Conservation (phyloP, 2,888 invertebrate species). For the Leptothorax acervorum region DNA sequence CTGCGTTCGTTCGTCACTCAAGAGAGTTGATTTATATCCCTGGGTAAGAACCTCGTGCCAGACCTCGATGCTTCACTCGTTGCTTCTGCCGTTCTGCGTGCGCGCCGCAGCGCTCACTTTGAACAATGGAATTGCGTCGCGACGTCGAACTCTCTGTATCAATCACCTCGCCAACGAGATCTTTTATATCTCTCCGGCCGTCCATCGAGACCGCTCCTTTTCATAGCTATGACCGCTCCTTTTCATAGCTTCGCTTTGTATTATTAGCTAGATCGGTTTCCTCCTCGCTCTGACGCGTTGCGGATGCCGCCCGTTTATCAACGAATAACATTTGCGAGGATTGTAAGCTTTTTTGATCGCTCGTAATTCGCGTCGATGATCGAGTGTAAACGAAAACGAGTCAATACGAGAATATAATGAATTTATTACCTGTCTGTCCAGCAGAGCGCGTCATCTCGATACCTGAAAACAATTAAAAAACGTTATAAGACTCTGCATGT, state of each 20-base stretch:
- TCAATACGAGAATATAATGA: background rate
- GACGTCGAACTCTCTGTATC: conserved; percentile 84
- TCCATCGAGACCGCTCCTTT: conserved; percentile 52
- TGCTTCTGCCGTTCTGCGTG: conserved; percentile 70
- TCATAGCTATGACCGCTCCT: too few relatives aligned
- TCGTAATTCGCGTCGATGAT: background rate
- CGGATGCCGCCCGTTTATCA: conserved; percentile 1
- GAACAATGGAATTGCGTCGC: conserved; percentile 85
- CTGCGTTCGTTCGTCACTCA: conserved; percentile 66
- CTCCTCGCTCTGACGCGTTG: background rate
- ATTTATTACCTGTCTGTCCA: conserved; percentile 94
- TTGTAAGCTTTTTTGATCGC: background rate
- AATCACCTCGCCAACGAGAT: conserved; percentile 79
- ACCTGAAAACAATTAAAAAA: conserved; percentile 88
- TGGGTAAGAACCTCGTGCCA: conserved; percentile 77
- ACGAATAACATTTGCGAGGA: background rate
- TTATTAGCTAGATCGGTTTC: conserved; percentile 39
- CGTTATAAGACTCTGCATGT: conserved; percentile 67
- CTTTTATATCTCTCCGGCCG: conserved; percentile 71
- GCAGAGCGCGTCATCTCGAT: conserved; percentile 94
- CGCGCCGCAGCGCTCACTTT: conserved; percentile 74
- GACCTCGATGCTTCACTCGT: conserved; percentile 77
- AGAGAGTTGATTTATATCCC: conserved; percentile 82
- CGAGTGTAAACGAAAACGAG: background rate
- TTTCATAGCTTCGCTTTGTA: conserved; percentile 20